Base-by-base conservation (phyloP, 2,113 vertebrate species). In the Brienomyrus longianalis region DNA sequence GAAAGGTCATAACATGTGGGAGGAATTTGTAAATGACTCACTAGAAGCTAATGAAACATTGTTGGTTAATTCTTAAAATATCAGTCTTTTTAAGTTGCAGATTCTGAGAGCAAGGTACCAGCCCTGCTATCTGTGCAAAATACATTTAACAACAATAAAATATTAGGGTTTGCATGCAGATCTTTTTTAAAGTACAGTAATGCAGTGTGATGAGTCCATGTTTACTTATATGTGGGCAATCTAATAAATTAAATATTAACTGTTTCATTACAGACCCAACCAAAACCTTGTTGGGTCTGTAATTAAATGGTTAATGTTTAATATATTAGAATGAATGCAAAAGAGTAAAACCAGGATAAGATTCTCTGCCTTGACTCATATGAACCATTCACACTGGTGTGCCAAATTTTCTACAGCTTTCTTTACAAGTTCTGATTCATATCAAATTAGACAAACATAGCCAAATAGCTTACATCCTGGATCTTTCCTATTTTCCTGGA, bases 1-100 rank as follows among this genome's bases (percentile, higher is more conserved):
- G 93, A 95, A 94, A 95, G 91, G 93, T 94, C 92, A 95, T 88
- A 93, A 92, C 92, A 91, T 92, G 94, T 93, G 93, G 94, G 94
- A 90, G 92, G 92, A 92, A 92, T 92, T 90, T 92, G 91, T 92
- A 54, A 77, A 91, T 95, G 94, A 95, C 50, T 95, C 93, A 95
- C 31, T 52, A 35, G 6, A 87, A 9, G 27, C 8, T 52, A 43
- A 59, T 56, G 19, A 87, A 56, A 59, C 86, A 59, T 59, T 56
- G 54, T 9, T 31, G 35, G 31, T 35, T 27, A 90, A 92, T 88
- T 83, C 35, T 92, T 91, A 91, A 91, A 91, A 39, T 70, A 90
- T 90, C 19, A 89, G 88, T 87, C 10, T 88, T 62, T 52, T 86
- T 86, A 11, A n/a, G 10, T 13, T 87, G 86, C 27, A 62, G 39